These are phyloP conservation scores for Malurus leucopterus DNA, from an alignment of 2,797 vertebrate genomes.

Conservation along the genomic window DNA sequence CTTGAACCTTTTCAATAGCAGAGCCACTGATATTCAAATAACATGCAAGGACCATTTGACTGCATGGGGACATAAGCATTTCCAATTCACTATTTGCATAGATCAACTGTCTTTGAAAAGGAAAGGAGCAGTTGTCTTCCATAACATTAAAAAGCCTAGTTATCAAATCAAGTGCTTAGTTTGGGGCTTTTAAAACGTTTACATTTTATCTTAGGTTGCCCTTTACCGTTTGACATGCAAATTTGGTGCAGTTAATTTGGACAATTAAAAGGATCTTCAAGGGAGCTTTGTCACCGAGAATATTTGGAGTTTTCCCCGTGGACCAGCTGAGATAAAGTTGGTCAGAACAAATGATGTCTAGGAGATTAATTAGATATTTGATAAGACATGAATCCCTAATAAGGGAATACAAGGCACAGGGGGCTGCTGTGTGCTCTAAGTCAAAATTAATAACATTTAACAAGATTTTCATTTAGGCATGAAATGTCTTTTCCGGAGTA, in stretches of 20 bases:
- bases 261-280: constrained; percentile 99
- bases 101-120: constrained; percentile 85
- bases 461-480: constrained; percentile 99
- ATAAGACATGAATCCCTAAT: constrained; percentile 99
- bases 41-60: constrained; percentile 92
- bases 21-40: constrained; percentile 99
- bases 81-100: constrained; percentile 96
- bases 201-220: constrained; percentile 87
- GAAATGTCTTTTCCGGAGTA: constrained; percentile 97
- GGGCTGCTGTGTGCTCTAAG: constrained; percentile 95
- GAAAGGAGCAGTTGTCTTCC: constrained; percentile 87
- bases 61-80: constrained; percentile 88
- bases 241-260: constrained; percentile 98
- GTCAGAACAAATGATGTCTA: constrained; percentile 98
- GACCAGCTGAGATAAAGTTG: constrained; percentile 95
- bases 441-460: constrained; percentile 99
- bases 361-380: constrained; percentile 99
- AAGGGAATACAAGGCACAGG: constrained; percentile 98
- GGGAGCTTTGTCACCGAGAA: constrained; percentile 91
- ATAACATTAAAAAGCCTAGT: constrained; percentile 85
- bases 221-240: constrained; percentile 97
- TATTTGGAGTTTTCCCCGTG: constrained; percentile 85
- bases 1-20: constrained; percentile 97
- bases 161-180: constrained; percentile 90
- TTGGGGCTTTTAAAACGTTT: constrained; percentile 85